A percentile compares a stretch with the other conserved stretches of the same genome.
Evolutionary conservation across 2,797 vertebrate genomes (phyloP).

Genomic region (Notamacropus eugenii): DNA sequence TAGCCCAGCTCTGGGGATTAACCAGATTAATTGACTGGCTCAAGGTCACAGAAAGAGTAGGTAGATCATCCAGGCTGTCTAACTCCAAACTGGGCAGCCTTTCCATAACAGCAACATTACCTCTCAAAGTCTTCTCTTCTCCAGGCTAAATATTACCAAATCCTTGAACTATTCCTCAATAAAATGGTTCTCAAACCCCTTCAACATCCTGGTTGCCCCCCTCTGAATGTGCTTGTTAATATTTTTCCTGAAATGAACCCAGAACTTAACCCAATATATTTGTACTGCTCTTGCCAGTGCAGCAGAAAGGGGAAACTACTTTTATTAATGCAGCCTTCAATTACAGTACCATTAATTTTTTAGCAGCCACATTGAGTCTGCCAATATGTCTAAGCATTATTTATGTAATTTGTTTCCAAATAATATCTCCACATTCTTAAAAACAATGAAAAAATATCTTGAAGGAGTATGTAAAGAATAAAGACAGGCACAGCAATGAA

Average conservation of each 20-base stretch:
- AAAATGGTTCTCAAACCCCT: background rate
- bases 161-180: background rate
- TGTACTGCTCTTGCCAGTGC: background rate
- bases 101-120: background rate
- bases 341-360: background rate
- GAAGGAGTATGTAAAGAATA: background rate
- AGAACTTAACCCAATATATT: background rate
- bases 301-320: background rate
- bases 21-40: background rate
- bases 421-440: background rate
- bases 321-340: background rate
- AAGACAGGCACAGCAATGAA: background rate
- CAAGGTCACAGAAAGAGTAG: background rate
- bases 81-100: no score
- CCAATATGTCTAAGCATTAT: background rate
- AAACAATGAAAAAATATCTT: background rate
- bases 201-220: background rate
- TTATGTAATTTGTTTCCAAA: background rate
- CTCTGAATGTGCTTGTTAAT: background rate
- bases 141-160: background rate
- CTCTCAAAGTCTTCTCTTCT: background rate
- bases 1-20: background rate
- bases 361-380: background rate
- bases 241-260: background rate
- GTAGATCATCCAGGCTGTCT: no score